phyloP scores from a whole-genome alignment of 2,113 vertebrate genomes.

The Limanda limanda region DNA sequence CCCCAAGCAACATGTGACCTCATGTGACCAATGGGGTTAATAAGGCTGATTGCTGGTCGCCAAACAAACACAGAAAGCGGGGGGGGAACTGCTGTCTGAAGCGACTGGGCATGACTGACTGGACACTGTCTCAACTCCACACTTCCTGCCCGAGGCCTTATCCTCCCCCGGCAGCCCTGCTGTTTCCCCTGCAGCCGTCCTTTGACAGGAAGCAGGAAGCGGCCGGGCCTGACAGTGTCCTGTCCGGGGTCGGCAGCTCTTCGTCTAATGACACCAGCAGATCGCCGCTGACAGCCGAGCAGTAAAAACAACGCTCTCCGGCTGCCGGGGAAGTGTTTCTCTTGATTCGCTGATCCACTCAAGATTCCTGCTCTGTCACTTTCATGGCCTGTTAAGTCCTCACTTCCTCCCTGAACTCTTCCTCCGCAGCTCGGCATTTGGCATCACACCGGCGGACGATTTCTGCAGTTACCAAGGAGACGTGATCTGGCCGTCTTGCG shows the following conservation, averaged over 20 bases:
- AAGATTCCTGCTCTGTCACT: conserved; percentile 18
- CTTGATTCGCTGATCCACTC: conserved; percentile 16
- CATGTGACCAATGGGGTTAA: conserved; percentile 24
- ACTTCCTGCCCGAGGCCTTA: conserved; percentile 75
- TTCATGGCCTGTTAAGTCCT: conserved; percentile 21
- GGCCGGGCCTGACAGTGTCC: conserved; percentile 57
- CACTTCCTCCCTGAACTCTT: conserved; percentile 25
- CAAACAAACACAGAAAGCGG: conserved; percentile 21
- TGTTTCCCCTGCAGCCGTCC: conserved; percentile 69
- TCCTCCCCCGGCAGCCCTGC: conserved; percentile 69
- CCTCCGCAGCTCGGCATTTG: conserved; percentile 23
- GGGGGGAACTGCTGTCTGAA: conserved; percentile 23
- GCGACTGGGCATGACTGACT: conserved; percentile 60
- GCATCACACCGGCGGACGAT: conserved; percentile 20
- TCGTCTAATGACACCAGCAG: conserved; percentile 66
- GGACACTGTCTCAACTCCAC: conserved; percentile 58
- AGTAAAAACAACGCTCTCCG: conserved; percentile 39
- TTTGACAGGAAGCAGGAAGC: conserved; percentile 80
- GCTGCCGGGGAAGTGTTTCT: conserved; percentile 10
- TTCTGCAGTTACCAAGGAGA: conserved; percentile 52
- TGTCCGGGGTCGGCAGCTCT: conserved; percentile 50
- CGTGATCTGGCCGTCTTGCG: conserved; percentile 43
- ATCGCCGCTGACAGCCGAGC: conserved; percentile 56
- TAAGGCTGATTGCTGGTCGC: conserved; percentile 42
- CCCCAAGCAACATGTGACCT: not conserved